Base-by-base conservation (phyloP, 2,113 vertebrate species). In the Oncorhynchus gorbuscha region DNA sequence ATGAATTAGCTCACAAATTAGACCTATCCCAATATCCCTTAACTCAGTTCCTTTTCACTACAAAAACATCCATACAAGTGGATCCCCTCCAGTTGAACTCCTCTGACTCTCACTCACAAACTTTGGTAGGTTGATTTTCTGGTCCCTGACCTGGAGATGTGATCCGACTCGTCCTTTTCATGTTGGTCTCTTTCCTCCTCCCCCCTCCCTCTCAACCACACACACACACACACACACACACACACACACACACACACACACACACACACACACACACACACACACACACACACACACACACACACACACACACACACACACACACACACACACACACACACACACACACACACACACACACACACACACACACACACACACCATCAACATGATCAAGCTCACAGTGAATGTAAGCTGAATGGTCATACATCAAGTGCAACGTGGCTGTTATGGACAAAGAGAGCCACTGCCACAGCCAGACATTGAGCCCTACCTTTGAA, bases 341-440 rank as follows among this genome's bases (percentile, higher is more conserved):
- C 26, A 5, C 14, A 16, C n/a, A 20, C 24, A 30, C 4, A n/a
- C 70, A 55, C 45, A 39, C 58, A 73, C 7, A 22, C 58, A 62
- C 9, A 35, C 9, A 64, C 16, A 65, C 11, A 39, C 35, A 30
- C 51, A 30, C 26, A 72, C 48, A 55, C 8, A 62, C 35, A 45
- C n/a, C 68, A 20, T 71, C 71, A 77, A 11, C n/a, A 55, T 70
- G 69, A 35, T 66, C 48, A 39, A 75, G 76, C 73, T 62, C 11
- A 45, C 9, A 32, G 24, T 11, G 62, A 76, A 75, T 71, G 2
- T 22, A 30, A 55, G 14, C 45, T 39, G 68, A 75, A 11, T 12
- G 35, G 55, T 32, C 24, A 28, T 67, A 32, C 28, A 75, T 75
- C 74, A 71, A 18, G 20, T 65, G 22, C 11, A 58, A 12, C 35